Evolutionary conservation across 2,797 vertebrate genomes (phyloP).

Genomic region (Galaxias olidus): DNA sequence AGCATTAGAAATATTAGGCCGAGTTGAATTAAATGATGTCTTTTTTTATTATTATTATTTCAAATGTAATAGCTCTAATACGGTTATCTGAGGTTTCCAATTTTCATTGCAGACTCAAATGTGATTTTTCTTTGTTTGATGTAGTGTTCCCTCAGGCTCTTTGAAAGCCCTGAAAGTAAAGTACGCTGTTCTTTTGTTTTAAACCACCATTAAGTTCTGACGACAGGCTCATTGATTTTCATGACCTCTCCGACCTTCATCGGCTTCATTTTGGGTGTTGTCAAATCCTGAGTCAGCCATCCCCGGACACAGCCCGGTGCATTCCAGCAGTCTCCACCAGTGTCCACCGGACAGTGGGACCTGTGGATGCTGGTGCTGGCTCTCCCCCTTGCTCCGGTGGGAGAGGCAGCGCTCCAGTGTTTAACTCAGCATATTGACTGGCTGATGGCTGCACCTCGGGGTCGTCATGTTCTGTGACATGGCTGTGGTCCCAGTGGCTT

Average conservation of each 20-base stretch:
- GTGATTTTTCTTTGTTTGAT: slow-evolving; percentile 65
- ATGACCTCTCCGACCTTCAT: too few species aligned
- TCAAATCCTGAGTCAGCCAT: too few species aligned
- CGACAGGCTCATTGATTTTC: too few species aligned
- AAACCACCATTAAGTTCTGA: not conserved
- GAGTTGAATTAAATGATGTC: slow-evolving; percentile 47
- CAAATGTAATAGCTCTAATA: slow-evolving; percentile 64
- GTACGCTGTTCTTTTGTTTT: not conserved
- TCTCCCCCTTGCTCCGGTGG: not conserved
- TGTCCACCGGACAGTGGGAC: slow-evolving; percentile 62
- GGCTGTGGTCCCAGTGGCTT: slow-evolving; percentile 72
- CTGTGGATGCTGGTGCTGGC: slow-evolving; percentile 51
- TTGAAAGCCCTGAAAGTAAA: too few species aligned
- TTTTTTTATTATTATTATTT: slow-evolving; percentile 47
- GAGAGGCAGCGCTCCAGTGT: slow-evolving; percentile 67
- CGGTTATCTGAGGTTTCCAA: slow-evolving; percentile 62
- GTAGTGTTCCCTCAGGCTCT: slow-evolving; percentile 64
- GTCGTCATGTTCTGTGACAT: slow-evolving; percentile 77
- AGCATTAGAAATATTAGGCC: slow-evolving; percentile 49
- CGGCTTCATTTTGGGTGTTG: too few species aligned
- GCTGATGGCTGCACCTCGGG: slow-evolving; percentile 76
- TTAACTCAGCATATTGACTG: slow-evolving; percentile 78
- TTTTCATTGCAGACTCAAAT: slow-evolving; percentile 64
- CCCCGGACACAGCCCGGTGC: too few species aligned
- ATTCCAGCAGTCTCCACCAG: slow-evolving; percentile 43